Base-by-base conservation (phyloP, 1,140 invertebrate species). In the Drosophila leontia region DNA sequence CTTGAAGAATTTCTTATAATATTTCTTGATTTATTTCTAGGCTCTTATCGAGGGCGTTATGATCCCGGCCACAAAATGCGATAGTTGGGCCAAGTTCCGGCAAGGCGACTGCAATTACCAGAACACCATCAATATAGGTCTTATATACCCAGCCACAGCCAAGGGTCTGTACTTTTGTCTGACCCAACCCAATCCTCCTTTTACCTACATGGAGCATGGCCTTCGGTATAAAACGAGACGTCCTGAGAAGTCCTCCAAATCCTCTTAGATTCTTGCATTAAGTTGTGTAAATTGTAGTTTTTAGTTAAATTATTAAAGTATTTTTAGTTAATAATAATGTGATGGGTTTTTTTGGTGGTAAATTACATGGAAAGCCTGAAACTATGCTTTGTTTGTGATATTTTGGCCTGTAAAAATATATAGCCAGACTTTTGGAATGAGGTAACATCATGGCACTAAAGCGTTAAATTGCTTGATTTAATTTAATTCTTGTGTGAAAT, bases 51-150 rank as follows among this genome's bases (percentile, higher is more conserved):
- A 92, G 60, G 78, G 82, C 5, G 87, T 92, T 5, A 81, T 80
- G 78, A 92, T 92, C 48, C 79, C 91, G 0, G 88, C 91, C n/a
- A 92, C 91, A 39, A 92, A 92, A 42, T 92, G 91, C 55, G 87
- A 91, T 13, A 92, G 65, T 41, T 92, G 91, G 91, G 72, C 82
- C 68, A 82, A 90, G 45, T 92, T 92, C 60, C 51, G 91, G n/a
- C 78, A 82, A 32, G 70, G 82, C 5, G 74, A 91, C 15, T 92
- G 91, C 48, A 85, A 87, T 50, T 92, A 71, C 51, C 45, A 76
- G n/a, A 82, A 92, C 17, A 91, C 85, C 2, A 9, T 92, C 0
- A 81, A 83, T 29, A 90, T 92, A 17, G 91, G 91, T n/a, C 75
- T 92, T 5, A 79, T 75, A 9, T 92, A 92, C 45, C 84, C 91